These are phyloP conservation scores for Drosophila busckii DNA, from an alignment of 1,140 invertebrate species.

Conservation along the genomic window DNA sequence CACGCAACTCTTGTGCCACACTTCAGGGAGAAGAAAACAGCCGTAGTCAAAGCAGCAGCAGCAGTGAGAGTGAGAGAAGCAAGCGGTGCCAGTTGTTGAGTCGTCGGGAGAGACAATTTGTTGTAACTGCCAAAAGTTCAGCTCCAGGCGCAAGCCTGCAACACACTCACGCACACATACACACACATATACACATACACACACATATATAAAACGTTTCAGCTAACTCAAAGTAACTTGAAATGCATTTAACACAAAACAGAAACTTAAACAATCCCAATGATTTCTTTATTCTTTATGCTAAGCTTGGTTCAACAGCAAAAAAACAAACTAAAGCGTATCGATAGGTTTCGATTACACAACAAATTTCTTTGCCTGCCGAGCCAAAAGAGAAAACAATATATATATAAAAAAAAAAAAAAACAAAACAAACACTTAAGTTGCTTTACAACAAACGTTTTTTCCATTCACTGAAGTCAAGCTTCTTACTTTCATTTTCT, in stretches of 20 bases:
- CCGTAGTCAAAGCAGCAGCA: constrained; percentile 6
- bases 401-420: too few relatives aligned
- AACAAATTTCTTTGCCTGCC: constrained; percentile 14
- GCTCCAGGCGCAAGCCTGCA: constrained; percentile 51
- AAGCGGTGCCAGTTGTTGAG: constrained; percentile 17
- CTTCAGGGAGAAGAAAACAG: constrained; percentile 41
- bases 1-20: constrained; percentile 70
- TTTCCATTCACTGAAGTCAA: constrained; percentile 33
- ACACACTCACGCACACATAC: constrained; percentile 32
- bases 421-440: too few relatives aligned
- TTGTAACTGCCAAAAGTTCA: constrained; percentile 33
- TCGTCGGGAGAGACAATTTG: constrained; percentile 24
- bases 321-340: constrained; percentile 4
- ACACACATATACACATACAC: constrained; percentile 21
- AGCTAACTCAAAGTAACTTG: constrained; percentile 70
- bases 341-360: constrained; percentile 31
- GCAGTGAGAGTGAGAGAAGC: background rate
- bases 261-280: constrained; percentile 20
- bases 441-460: too few relatives aligned
- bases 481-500: constrained; percentile 58
- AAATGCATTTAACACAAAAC: constrained; percentile 56
- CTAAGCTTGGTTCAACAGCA: constrained; percentile 1
- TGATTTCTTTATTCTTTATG: constrained; percentile 3
- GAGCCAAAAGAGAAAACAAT: too few relatives aligned
- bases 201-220: constrained; percentile 47